Evolutionary conservation across 2,797 vertebrate species (phyloP).

Genomic region (Chaunax sp.): DNA sequence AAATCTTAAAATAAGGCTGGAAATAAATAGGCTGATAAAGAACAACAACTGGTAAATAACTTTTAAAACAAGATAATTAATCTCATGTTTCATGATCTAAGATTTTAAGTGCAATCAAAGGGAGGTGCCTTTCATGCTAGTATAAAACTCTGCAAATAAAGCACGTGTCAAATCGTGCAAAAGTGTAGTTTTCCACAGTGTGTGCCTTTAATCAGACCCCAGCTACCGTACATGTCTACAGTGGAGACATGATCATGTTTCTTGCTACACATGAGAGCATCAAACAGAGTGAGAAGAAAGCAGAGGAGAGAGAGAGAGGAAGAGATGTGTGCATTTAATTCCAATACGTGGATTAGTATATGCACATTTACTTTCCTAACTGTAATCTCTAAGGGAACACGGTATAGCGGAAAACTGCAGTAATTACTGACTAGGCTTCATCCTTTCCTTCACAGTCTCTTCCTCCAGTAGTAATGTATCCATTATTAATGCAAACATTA

Average conservation of each 20-base stretch:
- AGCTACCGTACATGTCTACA: constrained; percentile 45
- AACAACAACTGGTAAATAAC: no score
- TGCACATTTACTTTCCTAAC: constrained; percentile 60
- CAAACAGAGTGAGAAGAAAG: constrained; percentile 21
- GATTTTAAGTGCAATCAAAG: constrained; percentile 26
- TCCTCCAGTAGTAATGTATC: constrained; percentile 43
- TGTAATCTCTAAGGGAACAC: constrained; percentile 60
- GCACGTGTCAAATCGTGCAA: constrained; percentile 67
- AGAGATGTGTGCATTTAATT: constrained; percentile 64
- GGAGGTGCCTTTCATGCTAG: constrained; percentile 43
- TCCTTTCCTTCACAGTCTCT: constrained; percentile 46
- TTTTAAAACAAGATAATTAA: no score
- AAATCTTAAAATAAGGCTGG: no score
- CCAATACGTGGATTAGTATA: constrained; percentile 66
- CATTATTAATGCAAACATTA: constrained; percentile 77
- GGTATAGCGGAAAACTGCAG: constrained; percentile 54
- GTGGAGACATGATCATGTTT: constrained; percentile 51
- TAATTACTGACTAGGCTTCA: constrained; percentile 58
- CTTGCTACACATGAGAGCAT: constrained; percentile 48
- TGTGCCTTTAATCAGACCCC: constrained; percentile 64
- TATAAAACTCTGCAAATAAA: constrained; percentile 61
- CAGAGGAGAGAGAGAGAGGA: constrained; percentile 47
- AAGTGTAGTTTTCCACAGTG: constrained; percentile 59
- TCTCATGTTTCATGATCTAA: no score
- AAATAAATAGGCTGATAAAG: no score